Percentiles rank a stretch among this genome's conserved stretches.
These are phyloP conservation scores for Oenanthe oenanthe DNA, from an alignment of 2,113 vertebrate genomes.

Conservation along the genomic window DNA sequence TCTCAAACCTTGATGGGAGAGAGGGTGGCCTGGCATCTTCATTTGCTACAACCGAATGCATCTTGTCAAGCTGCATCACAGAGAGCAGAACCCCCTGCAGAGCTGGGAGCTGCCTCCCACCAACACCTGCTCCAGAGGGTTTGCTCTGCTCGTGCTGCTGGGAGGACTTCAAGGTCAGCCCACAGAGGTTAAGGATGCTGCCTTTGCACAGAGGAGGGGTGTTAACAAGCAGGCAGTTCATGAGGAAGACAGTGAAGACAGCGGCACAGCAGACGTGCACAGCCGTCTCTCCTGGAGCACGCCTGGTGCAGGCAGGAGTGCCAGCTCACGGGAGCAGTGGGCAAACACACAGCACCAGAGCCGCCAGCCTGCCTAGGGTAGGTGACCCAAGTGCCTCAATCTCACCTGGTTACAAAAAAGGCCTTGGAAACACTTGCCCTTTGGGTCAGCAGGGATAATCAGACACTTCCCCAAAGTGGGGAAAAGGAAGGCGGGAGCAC, in stretches of 20 bases:
- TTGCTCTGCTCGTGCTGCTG: fast-evolving
- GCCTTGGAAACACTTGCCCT: neutral
- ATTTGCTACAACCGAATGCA: neutral
- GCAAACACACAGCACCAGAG: neutral
- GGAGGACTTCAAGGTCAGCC: neutral
- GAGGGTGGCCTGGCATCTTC: neutral
- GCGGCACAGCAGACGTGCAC: neutral
- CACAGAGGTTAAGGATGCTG: neutral
- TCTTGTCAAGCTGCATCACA: neutral
- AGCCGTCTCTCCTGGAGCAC: neutral
- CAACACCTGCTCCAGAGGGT: neutral
- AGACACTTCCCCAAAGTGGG: neutral
- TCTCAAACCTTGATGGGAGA: neutral
- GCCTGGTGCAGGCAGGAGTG: fast-evolving
- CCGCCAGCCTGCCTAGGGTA: fast-evolving
- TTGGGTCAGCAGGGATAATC: neutral
- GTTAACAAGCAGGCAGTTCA: neutral
- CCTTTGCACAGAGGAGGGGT: neutral
- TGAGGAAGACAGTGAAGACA: neutral
- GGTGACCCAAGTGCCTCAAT: neutral
- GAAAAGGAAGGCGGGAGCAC: neutral
- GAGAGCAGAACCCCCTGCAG: neutral
- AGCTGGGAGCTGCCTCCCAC: neutral
- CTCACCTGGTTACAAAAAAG: neutral
- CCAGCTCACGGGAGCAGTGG: fast-evolving